Evolutionary conservation across 2,797 vertebrate genomes (phyloP).

Genomic region (Phylloscopus collybita): DNA sequence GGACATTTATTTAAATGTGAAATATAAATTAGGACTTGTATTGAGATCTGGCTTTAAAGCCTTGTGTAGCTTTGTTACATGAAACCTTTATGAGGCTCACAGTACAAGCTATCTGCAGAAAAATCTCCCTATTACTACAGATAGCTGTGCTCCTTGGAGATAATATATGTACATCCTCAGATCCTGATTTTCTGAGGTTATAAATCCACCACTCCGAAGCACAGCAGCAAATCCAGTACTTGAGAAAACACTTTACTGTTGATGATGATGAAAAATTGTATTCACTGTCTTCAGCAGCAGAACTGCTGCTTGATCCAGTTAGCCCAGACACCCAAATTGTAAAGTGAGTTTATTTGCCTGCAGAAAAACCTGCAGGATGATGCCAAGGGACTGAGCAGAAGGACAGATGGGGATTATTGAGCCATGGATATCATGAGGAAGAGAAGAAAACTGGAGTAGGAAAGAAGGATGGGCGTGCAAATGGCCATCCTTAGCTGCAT

Average conservation of each 20-base stretch:
- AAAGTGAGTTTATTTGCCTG: slow-evolving; percentile 14
- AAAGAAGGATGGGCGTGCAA: neutral
- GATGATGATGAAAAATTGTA: slow-evolving; percentile 50
- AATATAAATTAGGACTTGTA: slow-evolving; percentile 26
- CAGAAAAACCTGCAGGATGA: neutral
- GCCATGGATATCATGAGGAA: neutral
- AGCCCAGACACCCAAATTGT: neutral
- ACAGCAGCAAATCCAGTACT: slow-evolving; percentile 47
- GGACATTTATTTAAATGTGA: slow-evolving; percentile 42
- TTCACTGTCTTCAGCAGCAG: slow-evolving; percentile 1
- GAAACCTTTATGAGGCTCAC: slow-evolving; percentile 52
- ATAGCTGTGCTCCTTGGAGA: slow-evolving; percentile 42
- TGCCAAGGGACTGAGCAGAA: neutral
- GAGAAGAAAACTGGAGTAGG: neutral
- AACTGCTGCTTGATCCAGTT: slow-evolving; percentile 8
- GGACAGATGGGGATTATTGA: neutral
- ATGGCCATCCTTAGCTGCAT: neutral
- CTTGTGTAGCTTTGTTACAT: neutral
- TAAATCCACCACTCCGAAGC: slow-evolving; percentile 34
- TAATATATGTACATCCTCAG: slow-evolving; percentile 56
- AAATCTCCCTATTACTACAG: slow-evolving; percentile 45
- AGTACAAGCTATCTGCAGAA: neutral
- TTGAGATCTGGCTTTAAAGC: slow-evolving; percentile 28
- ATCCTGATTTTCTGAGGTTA: slow-evolving; percentile 48
- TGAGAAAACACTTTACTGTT: slow-evolving; percentile 40